A percentile compares a stretch with the other conserved stretches of the same genome.
phyloP scores from a whole-genome alignment of 2,113 vertebrate genomes.

The Cheilinus undulatus region DNA sequence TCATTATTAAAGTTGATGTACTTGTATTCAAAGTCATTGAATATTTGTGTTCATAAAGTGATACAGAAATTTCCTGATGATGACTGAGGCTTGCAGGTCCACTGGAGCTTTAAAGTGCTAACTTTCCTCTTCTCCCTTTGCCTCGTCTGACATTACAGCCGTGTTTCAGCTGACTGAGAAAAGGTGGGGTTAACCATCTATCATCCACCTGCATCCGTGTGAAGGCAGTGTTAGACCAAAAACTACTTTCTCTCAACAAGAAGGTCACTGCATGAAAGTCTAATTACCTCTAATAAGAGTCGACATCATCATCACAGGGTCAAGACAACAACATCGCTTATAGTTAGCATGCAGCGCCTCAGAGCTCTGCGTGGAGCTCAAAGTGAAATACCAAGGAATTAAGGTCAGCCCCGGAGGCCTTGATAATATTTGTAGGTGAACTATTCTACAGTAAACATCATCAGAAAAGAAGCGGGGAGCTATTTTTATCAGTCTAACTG shows the following conservation, averaged over 20 bases:
- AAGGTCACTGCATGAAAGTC: constrained; percentile 28
- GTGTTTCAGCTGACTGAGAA: too few relatives aligned
- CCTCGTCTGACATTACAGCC: too few relatives aligned
- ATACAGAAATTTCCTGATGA: too few relatives aligned
- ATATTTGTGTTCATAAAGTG: too few relatives aligned
- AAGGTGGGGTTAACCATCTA: neutral
- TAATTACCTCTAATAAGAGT: constrained; percentile 34
- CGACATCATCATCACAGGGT: constrained; percentile 41
- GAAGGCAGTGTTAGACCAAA: neutral
- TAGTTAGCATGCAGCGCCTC: constrained; percentile 8
- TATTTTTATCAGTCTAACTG: constrained; percentile 54
- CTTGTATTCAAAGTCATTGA: too few relatives aligned
- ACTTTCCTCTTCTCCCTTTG: too few relatives aligned
- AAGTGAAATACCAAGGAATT: constrained; percentile 57
- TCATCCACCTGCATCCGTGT: neutral
- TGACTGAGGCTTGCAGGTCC: too few relatives aligned
- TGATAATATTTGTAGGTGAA: constrained; percentile 37
- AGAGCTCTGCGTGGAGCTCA: constrained; percentile 28
- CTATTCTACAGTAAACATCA: constrained; percentile 30
- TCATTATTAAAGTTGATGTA: too few relatives aligned
- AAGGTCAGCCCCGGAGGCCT: constrained; percentile 54
- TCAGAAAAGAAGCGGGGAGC: constrained; percentile 20
- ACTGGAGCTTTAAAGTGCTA: too few relatives aligned
- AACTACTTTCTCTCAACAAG: constrained; percentile 3
- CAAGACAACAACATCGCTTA: constrained; percentile 26